Conservation (phyloP, 2,888 invertebrate genomes). For the Eugnorisma glareosa region DNA sequence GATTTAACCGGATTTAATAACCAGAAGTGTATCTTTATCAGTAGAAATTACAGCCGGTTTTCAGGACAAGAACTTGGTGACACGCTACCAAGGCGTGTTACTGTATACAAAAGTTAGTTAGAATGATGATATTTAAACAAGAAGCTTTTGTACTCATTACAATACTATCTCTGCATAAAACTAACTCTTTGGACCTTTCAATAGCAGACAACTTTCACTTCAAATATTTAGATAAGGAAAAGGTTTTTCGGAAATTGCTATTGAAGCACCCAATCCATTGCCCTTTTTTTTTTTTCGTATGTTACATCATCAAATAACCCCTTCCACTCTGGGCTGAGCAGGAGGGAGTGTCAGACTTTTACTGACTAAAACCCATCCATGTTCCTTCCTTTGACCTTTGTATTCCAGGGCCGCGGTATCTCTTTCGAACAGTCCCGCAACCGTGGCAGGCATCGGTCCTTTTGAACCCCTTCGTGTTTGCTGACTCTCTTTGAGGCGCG, state of each 20-base stretch:
- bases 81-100: neutral
- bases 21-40: slow-evolving; percentile 22
- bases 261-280: neutral
- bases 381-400: no score
- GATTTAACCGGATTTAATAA: slow-evolving; percentile 23
- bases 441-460: no score
- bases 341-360: no score
- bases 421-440: no score
- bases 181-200: neutral
- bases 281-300: no score
- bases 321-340: no score
- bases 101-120: neutral
- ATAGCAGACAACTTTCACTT: neutral
- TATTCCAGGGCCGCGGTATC: no score
- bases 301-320: no score
- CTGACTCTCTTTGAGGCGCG: no score
- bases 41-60: slow-evolving; percentile 17
- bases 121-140: neutral
- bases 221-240: neutral
- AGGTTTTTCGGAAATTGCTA: neutral
- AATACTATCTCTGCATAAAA: neutral
- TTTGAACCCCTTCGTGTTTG: no score
- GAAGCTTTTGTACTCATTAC: slow-evolving; percentile 1
- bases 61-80: neutral
- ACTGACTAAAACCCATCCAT: no score